Conservation (phyloP, 2,888 invertebrate species). For the Apomyelois bistriatella region DNA sequence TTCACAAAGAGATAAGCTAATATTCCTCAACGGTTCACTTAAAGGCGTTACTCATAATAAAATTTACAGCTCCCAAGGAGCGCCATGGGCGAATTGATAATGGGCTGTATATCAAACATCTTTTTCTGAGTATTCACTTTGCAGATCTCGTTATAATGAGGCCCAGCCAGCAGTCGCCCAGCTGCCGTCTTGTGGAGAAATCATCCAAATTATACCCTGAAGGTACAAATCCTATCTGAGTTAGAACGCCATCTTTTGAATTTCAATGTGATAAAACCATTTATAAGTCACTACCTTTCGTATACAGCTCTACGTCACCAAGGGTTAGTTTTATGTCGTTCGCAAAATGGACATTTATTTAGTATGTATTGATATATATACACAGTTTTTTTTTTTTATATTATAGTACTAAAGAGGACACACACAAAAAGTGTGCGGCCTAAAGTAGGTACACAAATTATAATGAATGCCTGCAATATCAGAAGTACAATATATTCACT, state of each 20-base stretch:
- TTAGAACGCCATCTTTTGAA: conserved; percentile 52
- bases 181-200: conserved; percentile 65
- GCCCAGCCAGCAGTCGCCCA: conserved; percentile 43
- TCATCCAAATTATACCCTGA: conserved; percentile 61
- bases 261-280: conserved; percentile 52
- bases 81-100: conserved; percentile 65
- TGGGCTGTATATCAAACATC: conserved; percentile 70
- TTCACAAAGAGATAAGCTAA: conserved; percentile 6
- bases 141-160: conserved; percentile 56
- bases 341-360: too few species aligned
- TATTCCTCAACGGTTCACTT: conserved; percentile 24
- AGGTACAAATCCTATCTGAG: conserved; percentile 61
- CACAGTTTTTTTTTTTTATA: too few species aligned
- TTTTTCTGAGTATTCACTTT: conserved; percentile 62
- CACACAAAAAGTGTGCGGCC: too few species aligned
- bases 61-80: conserved; percentile 30
- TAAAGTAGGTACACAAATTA: too few species aligned
- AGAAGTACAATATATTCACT: too few species aligned
- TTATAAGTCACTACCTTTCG: background rate
- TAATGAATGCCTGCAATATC: too few species aligned
- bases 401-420: too few species aligned
- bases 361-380: too few species aligned
- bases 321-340: too few species aligned
- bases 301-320: too few species aligned
- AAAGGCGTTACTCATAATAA: conserved; percentile 32